Evolutionary conservation across 1,140 invertebrate species (phyloP), one percentile per base, ranked within the genome.

Genomic region (Prorops nasuta): DNA sequence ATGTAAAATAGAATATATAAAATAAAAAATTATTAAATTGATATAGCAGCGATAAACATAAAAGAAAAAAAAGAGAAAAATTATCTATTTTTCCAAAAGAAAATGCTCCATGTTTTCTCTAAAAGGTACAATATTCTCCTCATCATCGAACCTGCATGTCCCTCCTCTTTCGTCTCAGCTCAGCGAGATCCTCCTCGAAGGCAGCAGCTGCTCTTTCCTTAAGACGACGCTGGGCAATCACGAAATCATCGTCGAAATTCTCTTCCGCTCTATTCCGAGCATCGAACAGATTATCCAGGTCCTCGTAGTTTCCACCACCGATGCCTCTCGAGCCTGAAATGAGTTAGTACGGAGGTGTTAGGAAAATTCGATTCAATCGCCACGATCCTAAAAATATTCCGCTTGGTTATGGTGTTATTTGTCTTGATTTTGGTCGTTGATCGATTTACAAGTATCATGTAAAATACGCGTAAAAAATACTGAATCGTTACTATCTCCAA

Each of bases 171-270:
- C 74, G 67, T 54, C 73, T 69, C 14, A 78, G 39, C 28, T 77
- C 74, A 14, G 71, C 74, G 36, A 78, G 49, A 47, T 77, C 74
- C 48, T 76, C 71, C 16, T 72, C 69, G 34, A 78, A 78, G 10
- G 72, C 67, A 6, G 74, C 71, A 1, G 71, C 48, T 3, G 71
- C 69, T n/a, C 72, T 66, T 38, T 77, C 67, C 51, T 72, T 77
- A 19, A 67, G 49, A 24, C 71, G 71, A 18, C 74, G 59, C 4
- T 76, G 71, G 10, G 54, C 52, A 2, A 45, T 17, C 16, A 74
- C 63, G 42, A 69, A 78, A 24, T 72, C 67, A 6, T 74, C 64
- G 3, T 76, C 69, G 19, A 44, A 61, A 20, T 61, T 53, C 7
- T 74, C 54, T 7, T 70, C 67, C 47, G 60, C 60, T 32, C 49